Evolutionary conservation across 1,140 invertebrate genomes (phyloP).

Genomic region (Calosoma granatense): DNA sequence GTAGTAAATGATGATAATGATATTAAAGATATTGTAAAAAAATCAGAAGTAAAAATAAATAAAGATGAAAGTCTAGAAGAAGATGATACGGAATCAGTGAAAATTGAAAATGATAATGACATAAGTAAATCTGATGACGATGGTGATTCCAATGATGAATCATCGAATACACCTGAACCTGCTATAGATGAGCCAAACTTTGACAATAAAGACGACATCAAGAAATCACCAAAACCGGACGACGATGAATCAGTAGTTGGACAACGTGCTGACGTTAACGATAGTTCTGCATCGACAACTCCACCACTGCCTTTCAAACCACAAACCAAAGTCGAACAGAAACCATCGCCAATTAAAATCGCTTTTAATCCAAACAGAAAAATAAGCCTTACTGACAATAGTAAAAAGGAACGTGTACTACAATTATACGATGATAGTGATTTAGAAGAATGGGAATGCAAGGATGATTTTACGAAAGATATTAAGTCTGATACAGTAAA

Average conservation of each 20-base stretch:
- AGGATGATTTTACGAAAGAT: conserved; percentile 17
- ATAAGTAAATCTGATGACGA: background rate
- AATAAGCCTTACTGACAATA: background rate
- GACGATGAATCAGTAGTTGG: background rate
- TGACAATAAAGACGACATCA: background rate
- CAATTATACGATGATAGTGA: conserved; percentile 35
- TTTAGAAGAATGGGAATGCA: conserved; percentile 30
- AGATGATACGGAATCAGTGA: background rate
- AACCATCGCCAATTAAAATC: background rate
- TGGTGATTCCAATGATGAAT: no score
- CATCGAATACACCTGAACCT: no score
- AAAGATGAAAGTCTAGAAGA: background rate
- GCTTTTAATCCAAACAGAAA: conserved; percentile 1
- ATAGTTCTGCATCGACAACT: background rate
- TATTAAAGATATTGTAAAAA: no score
- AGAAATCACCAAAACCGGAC: background rate
- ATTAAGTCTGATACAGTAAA: background rate
- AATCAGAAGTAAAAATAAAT: background rate
- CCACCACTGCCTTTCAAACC: background rate
- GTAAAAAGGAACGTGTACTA: conserved; percentile 26
- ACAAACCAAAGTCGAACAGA: background rate
- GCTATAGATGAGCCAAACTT: background rate
- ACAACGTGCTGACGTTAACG: background rate
- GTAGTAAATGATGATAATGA: no score
- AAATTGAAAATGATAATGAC: background rate